Percentiles rank a stretch among this genome's conserved stretches.
Evolutionary conservation across 2,888 invertebrate species (phyloP).

Genomic region (Hypsopygia costalis): DNA sequence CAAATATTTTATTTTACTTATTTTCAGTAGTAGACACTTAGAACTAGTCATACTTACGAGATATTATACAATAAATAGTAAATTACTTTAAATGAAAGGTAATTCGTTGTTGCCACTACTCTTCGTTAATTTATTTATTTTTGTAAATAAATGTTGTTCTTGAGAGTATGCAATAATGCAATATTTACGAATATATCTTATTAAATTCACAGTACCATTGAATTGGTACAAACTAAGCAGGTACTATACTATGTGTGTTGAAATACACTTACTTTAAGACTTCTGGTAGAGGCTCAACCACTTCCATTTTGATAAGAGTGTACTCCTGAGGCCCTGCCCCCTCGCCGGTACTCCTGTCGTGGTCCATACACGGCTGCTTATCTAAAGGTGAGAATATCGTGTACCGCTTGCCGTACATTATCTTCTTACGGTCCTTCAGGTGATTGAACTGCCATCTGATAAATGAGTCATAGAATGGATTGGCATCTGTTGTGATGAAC

Average conservation of each 20-base stretch:
- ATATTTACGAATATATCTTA: too few species aligned
- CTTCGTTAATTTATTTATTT: too few species aligned
- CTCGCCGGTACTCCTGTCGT: conserved; percentile 97
- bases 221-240: too few species aligned
- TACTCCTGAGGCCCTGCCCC: conserved; percentile 99
- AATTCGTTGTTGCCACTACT: too few species aligned
- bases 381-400: conserved; percentile 98
- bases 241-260: too few species aligned
- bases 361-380: conserved; percentile 99
- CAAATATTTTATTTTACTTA: neutral
- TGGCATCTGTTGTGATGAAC: conserved; percentile 99
- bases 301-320: conserved; percentile 95
- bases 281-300: conserved; percentile 86
- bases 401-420: conserved; percentile 98
- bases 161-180: too few species aligned
- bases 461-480: conserved; percentile 99
- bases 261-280: conserved; percentile 84
- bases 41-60: too few species aligned
- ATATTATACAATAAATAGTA: too few species aligned
- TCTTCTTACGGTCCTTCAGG: conserved; percentile 91
- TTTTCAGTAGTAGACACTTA: too few species aligned
- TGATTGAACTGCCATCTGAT: conserved; percentile 97
- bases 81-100: too few species aligned
- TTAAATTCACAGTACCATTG: too few species aligned
- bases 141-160: too few species aligned